Evolutionary conservation across 2,113 vertebrate species (phyloP).

Genomic region (Theristicus caerulescens): DNA sequence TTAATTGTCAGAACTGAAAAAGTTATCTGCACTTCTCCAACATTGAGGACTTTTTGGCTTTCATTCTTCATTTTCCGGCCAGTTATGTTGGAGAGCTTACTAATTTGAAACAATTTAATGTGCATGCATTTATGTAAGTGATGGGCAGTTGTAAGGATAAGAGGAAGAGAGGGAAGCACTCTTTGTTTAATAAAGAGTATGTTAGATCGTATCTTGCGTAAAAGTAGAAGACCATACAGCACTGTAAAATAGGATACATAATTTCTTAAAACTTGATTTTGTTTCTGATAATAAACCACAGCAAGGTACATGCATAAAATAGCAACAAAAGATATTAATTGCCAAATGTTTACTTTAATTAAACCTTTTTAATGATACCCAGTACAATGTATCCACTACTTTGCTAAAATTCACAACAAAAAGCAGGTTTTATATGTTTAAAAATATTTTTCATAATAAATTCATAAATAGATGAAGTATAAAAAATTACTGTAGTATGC

Average conservation of each 20-base stretch:
- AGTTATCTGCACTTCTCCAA: not conserved
- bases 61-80: not conserved
- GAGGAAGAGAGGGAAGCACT: not conserved
- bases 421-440: constrained; percentile 57
- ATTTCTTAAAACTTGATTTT: not conserved
- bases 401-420: constrained; percentile 44
- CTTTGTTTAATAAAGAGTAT: not conserved
- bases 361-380: constrained; percentile 34
- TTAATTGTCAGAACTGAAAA: not conserved
- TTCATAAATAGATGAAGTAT: constrained; percentile 73
- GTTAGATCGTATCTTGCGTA: not conserved
- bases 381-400: constrained; percentile 51
- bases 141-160: not conserved
- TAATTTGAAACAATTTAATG: not conserved
- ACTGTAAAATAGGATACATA: not conserved
- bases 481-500: constrained; percentile 59
- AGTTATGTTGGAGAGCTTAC: not conserved
- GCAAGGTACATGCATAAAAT: not conserved
- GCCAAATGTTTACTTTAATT: constrained; percentile 49
- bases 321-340: not conserved
- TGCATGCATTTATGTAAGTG: not conserved
- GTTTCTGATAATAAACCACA: not conserved
- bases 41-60: rapidly evolving
- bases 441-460: constrained; percentile 70
- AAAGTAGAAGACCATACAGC: not conserved